Conservation (phyloP, 2,888 invertebrate genomes). For the Acanthosepion pharaonis region DNA sequence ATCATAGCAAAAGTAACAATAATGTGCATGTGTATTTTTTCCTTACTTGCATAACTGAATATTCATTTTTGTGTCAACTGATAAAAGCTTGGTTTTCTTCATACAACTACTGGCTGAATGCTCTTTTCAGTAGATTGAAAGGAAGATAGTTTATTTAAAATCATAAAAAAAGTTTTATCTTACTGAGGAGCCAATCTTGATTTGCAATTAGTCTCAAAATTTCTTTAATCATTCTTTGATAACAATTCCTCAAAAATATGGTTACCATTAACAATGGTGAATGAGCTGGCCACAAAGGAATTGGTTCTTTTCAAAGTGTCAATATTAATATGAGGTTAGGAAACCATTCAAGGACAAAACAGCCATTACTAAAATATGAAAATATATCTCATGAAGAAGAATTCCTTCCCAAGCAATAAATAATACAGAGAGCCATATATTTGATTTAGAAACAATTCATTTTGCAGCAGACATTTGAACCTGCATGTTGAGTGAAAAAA, state of each 20-base stretch:
- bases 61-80: background rate
- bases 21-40: background rate
- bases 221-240: background rate
- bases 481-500: background rate
- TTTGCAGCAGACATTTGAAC: background rate
- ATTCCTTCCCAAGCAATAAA: background rate
- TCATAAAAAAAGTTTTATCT: background rate
- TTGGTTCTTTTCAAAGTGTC: background rate
- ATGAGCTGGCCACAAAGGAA: background rate
- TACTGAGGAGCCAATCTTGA: background rate
- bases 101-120: background rate
- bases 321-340: background rate
- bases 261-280: background rate
- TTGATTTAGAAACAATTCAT: background rate
- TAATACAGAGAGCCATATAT: background rate
- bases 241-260: background rate
- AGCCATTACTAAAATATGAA: constrained; percentile 33
- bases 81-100: background rate
- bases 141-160: background rate
- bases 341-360: background rate
- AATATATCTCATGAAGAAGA: background rate
- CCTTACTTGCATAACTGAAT: background rate
- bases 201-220: background rate
- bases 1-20: background rate
- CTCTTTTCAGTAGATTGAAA: background rate